Percentiles rank a stretch among this genome's conserved stretches.
Evolutionary conservation across 1,140 invertebrate species (phyloP).

Genomic region (Nasonia vitripennis): DNA sequence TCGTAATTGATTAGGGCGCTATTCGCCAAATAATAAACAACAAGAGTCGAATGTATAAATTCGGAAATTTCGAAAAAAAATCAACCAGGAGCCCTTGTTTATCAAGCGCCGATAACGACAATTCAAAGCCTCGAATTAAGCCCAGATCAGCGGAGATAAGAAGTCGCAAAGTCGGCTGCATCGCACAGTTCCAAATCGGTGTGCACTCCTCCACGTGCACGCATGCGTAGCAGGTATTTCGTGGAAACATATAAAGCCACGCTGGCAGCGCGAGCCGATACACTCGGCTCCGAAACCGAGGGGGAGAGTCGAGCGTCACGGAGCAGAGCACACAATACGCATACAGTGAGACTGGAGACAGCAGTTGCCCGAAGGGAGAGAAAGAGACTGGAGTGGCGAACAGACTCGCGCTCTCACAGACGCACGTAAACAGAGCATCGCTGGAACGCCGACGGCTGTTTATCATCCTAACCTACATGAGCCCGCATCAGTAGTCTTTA

Average conservation of each 20-base stretch:
- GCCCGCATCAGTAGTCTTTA: background rate
- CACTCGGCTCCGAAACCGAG: background rate
- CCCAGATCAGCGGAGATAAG: too few relatives aligned
- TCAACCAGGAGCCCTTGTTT: too few relatives aligned
- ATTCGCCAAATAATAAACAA: too few relatives aligned
- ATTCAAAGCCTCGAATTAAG: too few relatives aligned
- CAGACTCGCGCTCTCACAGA: background rate
- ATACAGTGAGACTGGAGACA: background rate
- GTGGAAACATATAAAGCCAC: conserved; percentile 39
- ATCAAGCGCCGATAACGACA: too few relatives aligned
- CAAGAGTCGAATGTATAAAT: too few relatives aligned
- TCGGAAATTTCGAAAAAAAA: too few relatives aligned
- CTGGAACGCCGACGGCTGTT: background rate
- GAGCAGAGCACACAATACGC: background rate
- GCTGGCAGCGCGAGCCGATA: conserved; percentile 36
- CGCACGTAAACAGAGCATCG: background rate
- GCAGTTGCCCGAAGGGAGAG: background rate
- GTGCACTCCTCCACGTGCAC: background rate
- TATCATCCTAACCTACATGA: background rate
- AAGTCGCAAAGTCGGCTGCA: too few relatives aligned
- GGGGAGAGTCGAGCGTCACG: background rate
- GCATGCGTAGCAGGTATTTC: conserved; percentile 15
- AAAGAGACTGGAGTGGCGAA: background rate
- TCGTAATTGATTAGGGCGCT: too few relatives aligned
- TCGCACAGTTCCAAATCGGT: too few relatives aligned